Conservation (phyloP, 2,888 invertebrate genomes). For the Trilocha varians region DNA sequence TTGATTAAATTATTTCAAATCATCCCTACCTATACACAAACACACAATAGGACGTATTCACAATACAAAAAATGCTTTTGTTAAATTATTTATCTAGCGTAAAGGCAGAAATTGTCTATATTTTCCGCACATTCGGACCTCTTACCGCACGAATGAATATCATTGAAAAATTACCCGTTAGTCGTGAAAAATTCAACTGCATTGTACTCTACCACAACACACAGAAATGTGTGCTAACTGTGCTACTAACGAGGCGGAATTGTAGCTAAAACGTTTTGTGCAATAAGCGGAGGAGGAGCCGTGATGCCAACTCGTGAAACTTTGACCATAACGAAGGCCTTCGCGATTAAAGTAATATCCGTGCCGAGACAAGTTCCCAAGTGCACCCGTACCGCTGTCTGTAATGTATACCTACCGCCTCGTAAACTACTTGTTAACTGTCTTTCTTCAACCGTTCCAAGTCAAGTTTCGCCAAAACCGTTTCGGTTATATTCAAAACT, state of each 20-base stretch:
- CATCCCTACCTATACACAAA: background rate
- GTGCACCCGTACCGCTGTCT: constrained; percentile 21
- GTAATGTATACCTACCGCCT: constrained; percentile 30
- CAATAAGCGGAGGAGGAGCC: constrained; percentile 39
- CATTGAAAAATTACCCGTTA: constrained; percentile 2
- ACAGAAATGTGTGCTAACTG: constrained; percentile 22
- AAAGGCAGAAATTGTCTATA: constrained; percentile 1
- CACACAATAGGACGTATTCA: background rate
- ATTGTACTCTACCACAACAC: constrained; percentile 16
- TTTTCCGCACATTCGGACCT: constrained; percentile 3
- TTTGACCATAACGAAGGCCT: constrained; percentile 49
- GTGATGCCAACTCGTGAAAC: constrained; percentile 26
- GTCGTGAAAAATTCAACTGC: constrained; percentile 23
- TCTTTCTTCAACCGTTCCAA: constrained; percentile 1
- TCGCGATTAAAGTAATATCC: constrained; percentile 55
- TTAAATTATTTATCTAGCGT: background rate
- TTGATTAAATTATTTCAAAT: too few species aligned
- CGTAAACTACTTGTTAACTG: constrained; percentile 32
- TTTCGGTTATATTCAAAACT: background rate
- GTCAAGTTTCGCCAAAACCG: background rate
- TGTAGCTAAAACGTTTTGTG: constrained; percentile 9
- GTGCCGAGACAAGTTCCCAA: constrained; percentile 31
- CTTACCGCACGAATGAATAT: background rate
- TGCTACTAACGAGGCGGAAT: constrained; percentile 12
- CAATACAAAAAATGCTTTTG: background rate